Evolutionary conservation across 2,797 vertebrate genomes (phyloP).

Genomic region (Phaenicophaeus curvirostris): DNA sequence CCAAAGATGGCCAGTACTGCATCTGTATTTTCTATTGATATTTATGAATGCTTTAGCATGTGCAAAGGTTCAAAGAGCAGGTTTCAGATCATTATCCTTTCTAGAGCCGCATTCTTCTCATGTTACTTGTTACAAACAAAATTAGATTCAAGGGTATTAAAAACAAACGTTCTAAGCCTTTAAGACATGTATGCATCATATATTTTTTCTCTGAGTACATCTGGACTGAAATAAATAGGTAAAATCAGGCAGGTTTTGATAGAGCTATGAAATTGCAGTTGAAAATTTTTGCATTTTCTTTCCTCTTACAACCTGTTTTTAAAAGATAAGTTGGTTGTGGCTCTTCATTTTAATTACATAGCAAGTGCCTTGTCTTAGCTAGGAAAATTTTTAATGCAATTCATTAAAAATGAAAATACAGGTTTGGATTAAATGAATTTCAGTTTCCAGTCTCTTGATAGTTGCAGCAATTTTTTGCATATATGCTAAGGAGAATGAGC

Average conservation of each 20-base stretch:
- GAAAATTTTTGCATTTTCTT: constrained; percentile 35
- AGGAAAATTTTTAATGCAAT: constrained; percentile 1
- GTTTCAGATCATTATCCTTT: neutral
- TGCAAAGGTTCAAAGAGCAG: neutral
- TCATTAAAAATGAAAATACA: constrained; percentile 28
- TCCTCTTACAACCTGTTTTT: constrained; percentile 39
- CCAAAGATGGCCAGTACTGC: neutral
- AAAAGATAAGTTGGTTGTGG: constrained; percentile 36
- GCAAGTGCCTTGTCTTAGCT: neutral
- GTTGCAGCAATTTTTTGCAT: constrained; percentile 7
- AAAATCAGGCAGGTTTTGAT: constrained; percentile 30
- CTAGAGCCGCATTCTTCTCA: neutral
- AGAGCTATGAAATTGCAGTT: constrained; percentile 8
- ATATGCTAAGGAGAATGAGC: neutral
- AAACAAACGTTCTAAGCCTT: constrained; percentile 21
- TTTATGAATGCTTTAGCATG: neutral
- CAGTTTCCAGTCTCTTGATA: neutral
- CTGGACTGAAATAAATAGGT: constrained; percentile 9
- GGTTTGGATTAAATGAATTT: constrained; percentile 19
- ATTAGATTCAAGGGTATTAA: constrained; percentile 14
- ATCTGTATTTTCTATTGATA: neutral
- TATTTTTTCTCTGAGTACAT: neutral
- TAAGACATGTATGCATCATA: neutral
- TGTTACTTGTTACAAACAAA: constrained; percentile 12
- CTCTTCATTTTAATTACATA: constrained; percentile 62